Conservation (phyloP, 2,113 vertebrate genomes). For the Macaca mulatta region DNA sequence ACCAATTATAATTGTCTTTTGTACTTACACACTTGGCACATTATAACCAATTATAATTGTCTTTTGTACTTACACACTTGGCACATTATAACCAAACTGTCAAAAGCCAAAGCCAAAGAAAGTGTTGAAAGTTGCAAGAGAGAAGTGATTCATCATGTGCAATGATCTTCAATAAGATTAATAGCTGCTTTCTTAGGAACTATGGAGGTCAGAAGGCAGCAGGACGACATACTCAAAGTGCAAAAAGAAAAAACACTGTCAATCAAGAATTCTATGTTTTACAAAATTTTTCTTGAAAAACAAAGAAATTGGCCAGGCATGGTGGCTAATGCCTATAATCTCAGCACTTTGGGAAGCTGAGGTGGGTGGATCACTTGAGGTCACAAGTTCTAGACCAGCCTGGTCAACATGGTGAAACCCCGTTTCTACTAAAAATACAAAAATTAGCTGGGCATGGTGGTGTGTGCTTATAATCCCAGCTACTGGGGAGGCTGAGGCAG, state of each 20-base stretch:
- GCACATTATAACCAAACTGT: neutral
- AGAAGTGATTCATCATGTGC: neutral
- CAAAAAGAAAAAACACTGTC: neutral
- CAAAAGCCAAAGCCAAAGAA: neutral
- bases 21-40: neutral
- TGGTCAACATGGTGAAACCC: neutral
- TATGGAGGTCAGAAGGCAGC: neutral
- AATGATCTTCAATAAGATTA: neutral
- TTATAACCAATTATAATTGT: neutral
- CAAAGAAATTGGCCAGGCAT: neutral
- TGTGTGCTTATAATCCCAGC: neutral
- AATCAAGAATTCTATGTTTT: neutral
- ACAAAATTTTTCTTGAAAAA: slow-evolving; percentile 12
- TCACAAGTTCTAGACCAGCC: neutral
- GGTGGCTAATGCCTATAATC: neutral
- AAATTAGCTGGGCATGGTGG: neutral
- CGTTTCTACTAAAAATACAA: neutral
- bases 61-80: neutral
- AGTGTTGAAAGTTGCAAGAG: neutral
- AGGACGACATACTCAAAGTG: neutral
- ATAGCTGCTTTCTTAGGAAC: neutral
- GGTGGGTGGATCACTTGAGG: neutral
- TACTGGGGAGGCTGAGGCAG: neutral
- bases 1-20: neutral
- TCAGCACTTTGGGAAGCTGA: neutral